Conservation (phyloP, 2,888 invertebrate species). For the Dynastes maya region DNA sequence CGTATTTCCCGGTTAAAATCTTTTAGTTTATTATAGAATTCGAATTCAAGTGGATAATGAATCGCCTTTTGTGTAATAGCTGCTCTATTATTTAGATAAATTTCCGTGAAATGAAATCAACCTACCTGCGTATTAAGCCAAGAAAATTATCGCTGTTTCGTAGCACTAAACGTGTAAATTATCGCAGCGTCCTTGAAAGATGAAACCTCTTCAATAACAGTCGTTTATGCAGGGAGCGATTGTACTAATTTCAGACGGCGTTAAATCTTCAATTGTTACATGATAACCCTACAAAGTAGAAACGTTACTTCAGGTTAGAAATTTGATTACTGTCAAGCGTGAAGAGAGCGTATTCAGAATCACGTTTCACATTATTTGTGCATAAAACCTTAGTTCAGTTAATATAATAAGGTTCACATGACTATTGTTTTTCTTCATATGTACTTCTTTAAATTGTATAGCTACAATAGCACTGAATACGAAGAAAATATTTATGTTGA, state of each 20-base stretch:
- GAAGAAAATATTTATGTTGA: not conserved
- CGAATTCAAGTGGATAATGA: not conserved
- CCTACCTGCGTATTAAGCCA: not conserved
- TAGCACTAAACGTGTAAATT: not conserved
- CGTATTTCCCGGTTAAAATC: not conserved
- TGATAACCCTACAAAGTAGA: not conserved
- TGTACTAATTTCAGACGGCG: not conserved
- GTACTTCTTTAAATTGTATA: not conserved
- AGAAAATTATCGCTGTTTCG: conserved; percentile 9
- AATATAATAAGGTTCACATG: not conserved
- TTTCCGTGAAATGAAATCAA: not conserved
- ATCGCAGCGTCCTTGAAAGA: not conserved
- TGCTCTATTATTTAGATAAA: not conserved
- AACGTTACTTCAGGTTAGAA: not conserved
- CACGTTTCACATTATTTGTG: not conserved
- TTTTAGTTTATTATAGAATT: no score
- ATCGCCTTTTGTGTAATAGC: not conserved
- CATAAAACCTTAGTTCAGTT: not conserved
- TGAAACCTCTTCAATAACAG: conserved; percentile 20
- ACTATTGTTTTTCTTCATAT: no score
- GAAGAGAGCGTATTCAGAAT: not conserved
- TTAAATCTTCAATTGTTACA: conserved; percentile 10
- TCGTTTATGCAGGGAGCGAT: not conserved
- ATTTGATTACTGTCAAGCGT: not conserved
- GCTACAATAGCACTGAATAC: not conserved